These are phyloP conservation scores for Cordilura impudica DNA, from an alignment of 2,888 invertebrate genomes.

Conservation along the genomic window DNA sequence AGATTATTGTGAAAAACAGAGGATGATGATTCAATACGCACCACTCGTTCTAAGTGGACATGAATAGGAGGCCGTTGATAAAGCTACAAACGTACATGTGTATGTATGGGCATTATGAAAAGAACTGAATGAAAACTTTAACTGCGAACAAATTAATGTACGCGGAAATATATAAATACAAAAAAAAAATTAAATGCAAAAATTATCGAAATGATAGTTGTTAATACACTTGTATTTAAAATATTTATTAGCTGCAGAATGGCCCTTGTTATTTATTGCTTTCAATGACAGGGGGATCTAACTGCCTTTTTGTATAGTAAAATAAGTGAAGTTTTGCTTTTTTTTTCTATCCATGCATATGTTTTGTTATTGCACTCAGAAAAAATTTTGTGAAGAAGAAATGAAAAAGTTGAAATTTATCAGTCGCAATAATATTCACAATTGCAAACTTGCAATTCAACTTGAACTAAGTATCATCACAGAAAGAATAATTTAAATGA, in stretches of 20 bases:
- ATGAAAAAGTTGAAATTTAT: too few species aligned
- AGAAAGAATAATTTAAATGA: too few species aligned
- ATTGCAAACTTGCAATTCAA: too few species aligned
- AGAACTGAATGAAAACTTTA: neutral
- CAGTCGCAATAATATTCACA: too few species aligned
- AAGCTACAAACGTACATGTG: constrained; percentile 2
- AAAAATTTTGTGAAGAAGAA: too few species aligned
- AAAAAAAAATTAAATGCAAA: constrained; percentile 41
- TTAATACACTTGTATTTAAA: constrained; percentile 3
- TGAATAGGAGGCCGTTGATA: constrained; percentile 15
- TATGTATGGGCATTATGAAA: too few species aligned
- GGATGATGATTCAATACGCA: neutral
- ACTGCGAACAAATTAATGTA: constrained; percentile 40
- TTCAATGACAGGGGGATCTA: constrained; percentile 36
- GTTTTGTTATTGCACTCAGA: neutral
- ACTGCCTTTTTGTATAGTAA: neutral
- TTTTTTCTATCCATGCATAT: neutral
- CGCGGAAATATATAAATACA: constrained; percentile 50
- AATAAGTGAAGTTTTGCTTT: neutral
- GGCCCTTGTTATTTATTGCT: constrained; percentile 38
- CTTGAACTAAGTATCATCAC: too few species aligned
- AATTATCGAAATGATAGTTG: constrained; percentile 34
- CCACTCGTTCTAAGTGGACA: constrained; percentile 21
- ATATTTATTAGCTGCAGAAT: neutral
- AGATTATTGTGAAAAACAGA: constrained; percentile 39